Percentiles rank a stretch among this genome's conserved stretches.
phyloP scores from a whole-genome alignment of 1,140 invertebrate species.

The Meloidogyne exigua region DNA sequence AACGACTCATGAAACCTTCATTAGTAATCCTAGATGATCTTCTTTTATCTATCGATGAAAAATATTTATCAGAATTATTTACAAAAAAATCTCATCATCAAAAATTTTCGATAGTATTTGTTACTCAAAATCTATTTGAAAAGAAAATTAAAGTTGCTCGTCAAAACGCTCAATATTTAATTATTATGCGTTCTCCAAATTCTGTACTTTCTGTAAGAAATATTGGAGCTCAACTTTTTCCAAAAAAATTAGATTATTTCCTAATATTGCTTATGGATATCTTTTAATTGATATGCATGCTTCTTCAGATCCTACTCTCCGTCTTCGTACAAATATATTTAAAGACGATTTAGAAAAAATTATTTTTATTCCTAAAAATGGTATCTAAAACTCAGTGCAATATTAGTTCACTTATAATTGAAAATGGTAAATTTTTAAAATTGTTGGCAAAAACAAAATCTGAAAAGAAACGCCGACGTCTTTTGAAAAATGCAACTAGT shows the following conservation, averaged over 20 bases:
- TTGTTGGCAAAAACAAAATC: not conserved
- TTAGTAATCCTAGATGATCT: constrained; percentile 17
- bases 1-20: not conserved
- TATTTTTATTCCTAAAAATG: constrained; percentile 18
- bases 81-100: constrained; percentile 22
- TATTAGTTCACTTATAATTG: too few relatives aligned
- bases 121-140: constrained; percentile 18
- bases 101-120: constrained; percentile 6
- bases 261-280: constrained; percentile 25
- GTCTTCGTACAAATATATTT: constrained; percentile 18
- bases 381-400: not conserved
- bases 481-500: constrained; percentile 4
- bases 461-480: not conserved
- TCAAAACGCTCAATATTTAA: constrained; percentile 15
- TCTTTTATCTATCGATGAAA: not conserved
- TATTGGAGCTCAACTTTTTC: constrained; percentile 13
- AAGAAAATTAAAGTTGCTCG: constrained; percentile 10
- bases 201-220: constrained; percentile 9
- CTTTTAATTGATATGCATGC: constrained; percentile 21
- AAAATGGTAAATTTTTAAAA: not conserved
- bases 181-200: constrained; percentile 18
- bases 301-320: constrained; percentile 4
- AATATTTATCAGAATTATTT: constrained; percentile 19
- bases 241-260: constrained; percentile 7
- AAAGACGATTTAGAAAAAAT: not conserved